Base-by-base conservation (phyloP, 2,888 invertebrate genomes). In the Oxyteleia sp. region DNA sequence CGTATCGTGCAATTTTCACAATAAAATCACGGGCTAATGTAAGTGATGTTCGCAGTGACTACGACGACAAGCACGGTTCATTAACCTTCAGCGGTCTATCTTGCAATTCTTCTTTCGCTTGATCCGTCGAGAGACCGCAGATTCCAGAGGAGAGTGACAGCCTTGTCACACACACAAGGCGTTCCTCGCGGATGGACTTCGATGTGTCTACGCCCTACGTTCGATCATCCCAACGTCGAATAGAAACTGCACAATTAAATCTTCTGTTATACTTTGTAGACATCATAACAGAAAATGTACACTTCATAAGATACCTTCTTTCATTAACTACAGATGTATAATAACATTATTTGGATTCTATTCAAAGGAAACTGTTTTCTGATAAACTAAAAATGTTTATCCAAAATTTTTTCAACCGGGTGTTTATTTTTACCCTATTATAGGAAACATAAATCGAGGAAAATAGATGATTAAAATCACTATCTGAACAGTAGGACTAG, bases 161-260 rank as follows among this genome's bases (percentile, higher is more conserved):
- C 87, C 89, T 89, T 88, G 88, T 88, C 89, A 47, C 51, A 53
- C 11, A 38, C 47, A 43, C 49, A 86, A 87, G 87, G 88, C 86
- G 78, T 84, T 86, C 74, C 84, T 80, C 75, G 76, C 64, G 82
- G 82, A 68, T 61, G 38, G 41, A 53, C 61, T 53, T 51, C 51
- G 38, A 29, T 51, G 53, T 26, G 16, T 45, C 16, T 59, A 59
- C 49, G 23, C 13, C 66, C 29, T 32, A 8, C 57, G 18, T 49
- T 57, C 18, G 57, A 45, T 49, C 43, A 29, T 76, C 49, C 5
- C 38, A 57, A 29, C 26, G 55, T 11, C 16, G 18, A 18, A 18
- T 47, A 32, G 29, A 43, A 41, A 74, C 41, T 63, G 4, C 72
- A 51, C 41, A 53, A 74, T 53, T 41, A 32, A 63, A 43, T 43